These are phyloP conservation scores for Ophthalmolycus amberensis DNA, from an alignment of 2,113 vertebrate species.

Conservation along the genomic window DNA sequence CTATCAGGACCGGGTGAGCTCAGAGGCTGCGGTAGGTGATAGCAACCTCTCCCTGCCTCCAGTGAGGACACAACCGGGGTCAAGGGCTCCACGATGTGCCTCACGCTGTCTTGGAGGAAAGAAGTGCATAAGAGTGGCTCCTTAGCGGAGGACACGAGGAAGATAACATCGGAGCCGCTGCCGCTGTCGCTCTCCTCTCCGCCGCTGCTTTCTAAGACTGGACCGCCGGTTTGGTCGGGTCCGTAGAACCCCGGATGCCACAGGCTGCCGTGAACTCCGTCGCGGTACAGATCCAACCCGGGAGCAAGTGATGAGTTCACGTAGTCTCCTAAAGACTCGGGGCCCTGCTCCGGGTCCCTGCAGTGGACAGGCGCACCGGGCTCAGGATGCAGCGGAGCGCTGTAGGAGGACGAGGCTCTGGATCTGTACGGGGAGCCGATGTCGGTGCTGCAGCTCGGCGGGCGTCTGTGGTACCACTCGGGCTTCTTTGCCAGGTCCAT, in stretches of 20 bases:
- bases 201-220: conserved; percentile 66
- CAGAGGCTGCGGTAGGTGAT: conserved; percentile 60
- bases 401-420: conserved; percentile 54
- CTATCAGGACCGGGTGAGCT: conserved; percentile 74
- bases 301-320: conserved; percentile 54
- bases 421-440: conserved; percentile 54
- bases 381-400: conserved; percentile 11
- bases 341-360: conserved; percentile 54
- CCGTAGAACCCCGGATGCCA: conserved; percentile 70
- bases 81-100: conserved; percentile 64
- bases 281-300: conserved; percentile 53
- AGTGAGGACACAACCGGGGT: conserved; percentile 62
- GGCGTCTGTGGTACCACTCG: conserved; percentile 74
- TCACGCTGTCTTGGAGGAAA: conserved; percentile 61
- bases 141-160: conserved; percentile 71
- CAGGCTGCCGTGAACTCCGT: conserved; percentile 57
- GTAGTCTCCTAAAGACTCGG: conserved; percentile 54
- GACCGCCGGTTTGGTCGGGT: conserved; percentile 14
- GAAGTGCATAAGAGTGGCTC: conserved; percentile 70
- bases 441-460: conserved; percentile 53
- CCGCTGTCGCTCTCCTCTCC: conserved; percentile 76
- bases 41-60: conserved; percentile 58
- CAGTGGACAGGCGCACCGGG: conserved; percentile 35
- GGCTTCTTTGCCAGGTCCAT: conserved; percentile 76
- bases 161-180: conserved; percentile 77